Conservation (phyloP, 2,797 vertebrate species). For the Eremophila alpestris region DNA sequence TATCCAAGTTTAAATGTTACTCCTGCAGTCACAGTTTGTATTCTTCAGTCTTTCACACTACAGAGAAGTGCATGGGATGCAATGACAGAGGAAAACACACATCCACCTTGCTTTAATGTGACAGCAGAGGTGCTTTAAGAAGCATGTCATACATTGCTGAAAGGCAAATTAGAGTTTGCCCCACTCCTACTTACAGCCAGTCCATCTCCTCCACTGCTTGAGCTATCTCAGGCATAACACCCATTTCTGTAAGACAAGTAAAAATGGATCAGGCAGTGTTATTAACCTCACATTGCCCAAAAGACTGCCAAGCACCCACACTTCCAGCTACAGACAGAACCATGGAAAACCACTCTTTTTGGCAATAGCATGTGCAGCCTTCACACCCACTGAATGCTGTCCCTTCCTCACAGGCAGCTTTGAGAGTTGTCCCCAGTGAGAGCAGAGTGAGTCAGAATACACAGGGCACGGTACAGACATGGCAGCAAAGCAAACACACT, state of each 20-base stretch:
- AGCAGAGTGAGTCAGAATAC: background rate
- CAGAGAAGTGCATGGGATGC: accelerated
- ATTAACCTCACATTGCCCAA: background rate
- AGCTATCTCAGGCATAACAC: slow-evolving; percentile 97
- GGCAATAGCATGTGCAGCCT: background rate
- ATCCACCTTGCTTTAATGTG: background rate
- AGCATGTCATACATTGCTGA: accelerated
- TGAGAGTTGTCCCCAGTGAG: accelerated
- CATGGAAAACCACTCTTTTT: accelerated
- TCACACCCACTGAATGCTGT: background rate
- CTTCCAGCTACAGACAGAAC: background rate
- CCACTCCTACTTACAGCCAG: slow-evolving; percentile 90
- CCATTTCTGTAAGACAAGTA: slow-evolving; percentile 84
- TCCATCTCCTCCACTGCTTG: slow-evolving; percentile 98
- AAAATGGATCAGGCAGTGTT: background rate
- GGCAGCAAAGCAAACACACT: background rate
- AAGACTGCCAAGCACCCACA: background rate
- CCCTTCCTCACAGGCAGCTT: background rate
- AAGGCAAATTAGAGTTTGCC: background rate
- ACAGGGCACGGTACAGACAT: accelerated
- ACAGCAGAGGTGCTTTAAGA: background rate
- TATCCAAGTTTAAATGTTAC: background rate
- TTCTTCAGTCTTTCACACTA: background rate
- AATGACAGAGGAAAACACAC: background rate
- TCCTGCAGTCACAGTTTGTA: background rate